Conservation (phyloP, 2,797 vertebrate genomes). For the Australoheros facetus region DNA sequence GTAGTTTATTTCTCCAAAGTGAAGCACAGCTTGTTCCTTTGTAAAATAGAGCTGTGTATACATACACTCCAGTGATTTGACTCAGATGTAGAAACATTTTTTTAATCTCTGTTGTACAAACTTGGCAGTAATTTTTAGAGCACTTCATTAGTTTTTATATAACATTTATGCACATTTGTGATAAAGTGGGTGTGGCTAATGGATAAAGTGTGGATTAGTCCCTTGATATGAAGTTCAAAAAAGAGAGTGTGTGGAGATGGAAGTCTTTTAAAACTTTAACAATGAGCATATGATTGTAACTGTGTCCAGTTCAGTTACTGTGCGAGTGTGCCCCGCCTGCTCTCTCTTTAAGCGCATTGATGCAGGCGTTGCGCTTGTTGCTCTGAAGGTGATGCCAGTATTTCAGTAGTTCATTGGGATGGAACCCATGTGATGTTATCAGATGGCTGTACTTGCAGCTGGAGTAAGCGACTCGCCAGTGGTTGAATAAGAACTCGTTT, state of each 20-base stretch:
- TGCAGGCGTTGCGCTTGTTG: constrained; percentile 93
- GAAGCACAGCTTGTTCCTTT: background rate
- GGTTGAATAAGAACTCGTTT: constrained; percentile 95
- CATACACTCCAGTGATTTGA: constrained; percentile 9
- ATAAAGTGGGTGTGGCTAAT: background rate
- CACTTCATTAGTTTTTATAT: background rate
- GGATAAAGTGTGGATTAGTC: background rate
- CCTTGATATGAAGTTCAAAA: background rate
- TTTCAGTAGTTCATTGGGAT: constrained; percentile 92
- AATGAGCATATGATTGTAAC: background rate
- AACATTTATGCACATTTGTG: background rate
- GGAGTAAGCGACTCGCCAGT: constrained; percentile 97
- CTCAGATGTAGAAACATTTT: background rate
- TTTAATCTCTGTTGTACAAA: constrained; percentile 23
- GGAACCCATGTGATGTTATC: constrained; percentile 97
- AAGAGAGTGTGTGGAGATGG: background rate
- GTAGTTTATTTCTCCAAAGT: constrained; percentile 11
- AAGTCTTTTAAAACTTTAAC: background rate
- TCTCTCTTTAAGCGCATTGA: constrained; percentile 84
- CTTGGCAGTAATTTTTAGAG: background rate
- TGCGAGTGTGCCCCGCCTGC: constrained; percentile 79
- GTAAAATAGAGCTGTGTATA: constrained; percentile 23
- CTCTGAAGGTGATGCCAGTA: constrained; percentile 97
- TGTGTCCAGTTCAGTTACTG: constrained; percentile 20
- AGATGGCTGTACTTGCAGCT: constrained; percentile 98